Evolutionary conservation across 92 coral and sea anemone species (phyloP).

Genomic region (Metridium senile): DNA sequence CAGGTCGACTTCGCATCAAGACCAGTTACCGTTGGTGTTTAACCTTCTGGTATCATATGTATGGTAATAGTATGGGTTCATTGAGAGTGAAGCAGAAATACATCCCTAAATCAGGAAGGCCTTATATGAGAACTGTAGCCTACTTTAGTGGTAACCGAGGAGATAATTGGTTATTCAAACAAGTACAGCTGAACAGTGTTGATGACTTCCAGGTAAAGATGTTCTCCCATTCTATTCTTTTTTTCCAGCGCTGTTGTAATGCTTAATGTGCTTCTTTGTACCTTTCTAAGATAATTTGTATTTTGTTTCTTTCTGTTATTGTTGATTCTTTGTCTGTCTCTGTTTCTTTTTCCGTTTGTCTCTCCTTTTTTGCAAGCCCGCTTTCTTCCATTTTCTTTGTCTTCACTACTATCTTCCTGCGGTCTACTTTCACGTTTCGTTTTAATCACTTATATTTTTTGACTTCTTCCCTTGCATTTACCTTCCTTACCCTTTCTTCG

Average conservation of each 20-base stretch:
- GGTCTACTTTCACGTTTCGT: too few relatives aligned
- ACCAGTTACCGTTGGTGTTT: conserved; percentile 80
- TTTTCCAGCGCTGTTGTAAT: not conserved
- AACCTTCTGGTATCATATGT: conserved; percentile 94
- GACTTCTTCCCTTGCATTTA: too few relatives aligned
- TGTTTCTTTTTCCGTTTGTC: too few relatives aligned
- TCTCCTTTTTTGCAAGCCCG: too few relatives aligned
- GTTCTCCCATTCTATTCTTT: not conserved
- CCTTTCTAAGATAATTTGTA: too few relatives aligned
- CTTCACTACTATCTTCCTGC: too few relatives aligned
- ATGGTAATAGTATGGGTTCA: conserved; percentile 81
- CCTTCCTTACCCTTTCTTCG: not conserved
- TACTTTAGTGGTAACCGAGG: conserved; percentile 65
- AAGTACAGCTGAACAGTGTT: conserved; percentile 74
- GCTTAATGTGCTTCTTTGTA: not conserved
- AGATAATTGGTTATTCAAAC: conserved; percentile 73
- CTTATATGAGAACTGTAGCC: conserved; percentile 45
- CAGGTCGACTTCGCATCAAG: conserved; percentile 75
- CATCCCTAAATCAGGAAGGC: conserved; percentile 51
- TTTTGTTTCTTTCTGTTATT: too few relatives aligned
- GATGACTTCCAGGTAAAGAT: conserved; percentile 81
- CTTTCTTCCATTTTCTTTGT: too few relatives aligned
- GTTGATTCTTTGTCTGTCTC: too few relatives aligned
- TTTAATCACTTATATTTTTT: too few relatives aligned
- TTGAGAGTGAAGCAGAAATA: conserved; percentile 47